Evolutionary conservation across 2,888 invertebrate species (phyloP), one percentile per base, ranked within the genome.

Genomic region (Meteorus cinctellus): DNA sequence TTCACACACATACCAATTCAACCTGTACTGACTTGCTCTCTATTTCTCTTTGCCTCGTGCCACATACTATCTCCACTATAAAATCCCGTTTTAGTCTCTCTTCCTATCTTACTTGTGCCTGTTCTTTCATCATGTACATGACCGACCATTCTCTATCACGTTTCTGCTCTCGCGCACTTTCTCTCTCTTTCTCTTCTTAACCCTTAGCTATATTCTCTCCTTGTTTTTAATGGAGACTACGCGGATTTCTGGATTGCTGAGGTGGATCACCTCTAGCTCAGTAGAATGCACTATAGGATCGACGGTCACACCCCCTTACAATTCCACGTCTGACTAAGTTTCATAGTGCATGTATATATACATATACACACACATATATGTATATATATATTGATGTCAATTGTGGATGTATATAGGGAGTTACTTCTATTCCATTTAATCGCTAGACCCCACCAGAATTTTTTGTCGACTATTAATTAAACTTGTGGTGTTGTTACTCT

Each of bases 281-380:
- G 48, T 48, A n/a, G 16, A n/a, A 48, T 51, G 24, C 60, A 62
- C 45, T 29, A 31, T 60, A 63, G 51, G n/a, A 41, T 73, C 41
- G 41, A 12, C 27, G 19, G 24, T 70, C 45, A 34, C 48, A 48
- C 36, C 14, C n/a, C 63, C 51, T 59, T 62, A 19, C 55, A 24
- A 31, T 71, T 66, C 67, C 45, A 48, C 19, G 67, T 27, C 59
- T 74, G 76, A 79, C 79, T 76, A 66, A 77, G 75, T 76, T 75
- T 68, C 69, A 55, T 68, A 72, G 73, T 79, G 74, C n/a, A 31
- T 63, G n/a, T 34, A 24, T 0, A 48, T 48, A 4, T 48, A 34
- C 2, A 34, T 34, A 4, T 34, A 8, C n/a, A n/a, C n/a, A n/a
- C n/a, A n/a, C n/a, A 31, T 63, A 16, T 34, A 24, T 0, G n/a